phyloP scores from a whole-genome alignment of 1,140 invertebrate species.

The Drosophila nikananu region DNA sequence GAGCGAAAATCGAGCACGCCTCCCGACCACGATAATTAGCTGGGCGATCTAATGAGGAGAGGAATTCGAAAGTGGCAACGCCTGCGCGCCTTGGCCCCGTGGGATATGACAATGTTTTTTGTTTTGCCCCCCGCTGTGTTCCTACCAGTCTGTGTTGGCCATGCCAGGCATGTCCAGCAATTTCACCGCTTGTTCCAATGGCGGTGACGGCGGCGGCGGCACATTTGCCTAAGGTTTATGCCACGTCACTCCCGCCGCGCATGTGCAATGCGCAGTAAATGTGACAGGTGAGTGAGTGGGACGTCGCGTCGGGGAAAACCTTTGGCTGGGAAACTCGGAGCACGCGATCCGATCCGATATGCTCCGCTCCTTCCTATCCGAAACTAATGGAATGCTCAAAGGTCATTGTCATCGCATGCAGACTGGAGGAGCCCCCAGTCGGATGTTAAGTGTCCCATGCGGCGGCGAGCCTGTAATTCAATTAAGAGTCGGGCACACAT shows the following conservation, averaged over 20 bases:
- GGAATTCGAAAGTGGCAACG: conserved; percentile 51
- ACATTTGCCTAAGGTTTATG: conserved; percentile 48
- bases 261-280: conserved; percentile 55
- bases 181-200: conserved; percentile 41
- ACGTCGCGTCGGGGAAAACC: conserved; percentile 55
- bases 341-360: conserved; percentile 43
- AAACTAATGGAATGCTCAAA: conserved; percentile 54
- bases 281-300: conserved; percentile 57
- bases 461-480: conserved; percentile 43
- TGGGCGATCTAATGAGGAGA: conserved; percentile 60
- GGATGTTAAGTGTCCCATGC: conserved; percentile 17
- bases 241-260: conserved; percentile 64
- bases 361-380: conserved; percentile 12
- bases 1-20: conserved; percentile 49
- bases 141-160: conserved; percentile 28
- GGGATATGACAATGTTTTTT: conserved; percentile 58
- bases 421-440: conserved; percentile 21
- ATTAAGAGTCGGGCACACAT: conserved; percentile 31
- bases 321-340: conserved; percentile 64
- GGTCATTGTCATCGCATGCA: conserved; percentile 53
- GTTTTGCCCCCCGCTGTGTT: neutral
- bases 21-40: conserved; percentile 59
- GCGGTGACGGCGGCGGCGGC: conserved; percentile 30
- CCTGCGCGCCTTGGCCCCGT: conserved; percentile 24
- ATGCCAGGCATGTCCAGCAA: conserved; percentile 51